phyloP scores from a whole-genome alignment of 1,140 invertebrate genomes.

The Dendrolimus punctatus region DNA sequence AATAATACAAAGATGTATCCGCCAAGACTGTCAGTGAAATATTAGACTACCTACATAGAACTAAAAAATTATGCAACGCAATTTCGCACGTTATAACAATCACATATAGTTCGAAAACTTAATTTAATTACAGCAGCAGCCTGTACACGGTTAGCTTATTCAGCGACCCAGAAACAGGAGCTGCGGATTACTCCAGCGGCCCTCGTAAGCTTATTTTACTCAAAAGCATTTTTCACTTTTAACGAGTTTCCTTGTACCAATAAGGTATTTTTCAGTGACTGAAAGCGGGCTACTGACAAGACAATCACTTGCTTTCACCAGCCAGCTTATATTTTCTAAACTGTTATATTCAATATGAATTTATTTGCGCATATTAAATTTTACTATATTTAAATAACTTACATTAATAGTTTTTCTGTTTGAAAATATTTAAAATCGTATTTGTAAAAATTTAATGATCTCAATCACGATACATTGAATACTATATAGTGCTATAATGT shows the following conservation, averaged over 20 bases:
- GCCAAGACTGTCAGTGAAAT: conserved; percentile 31
- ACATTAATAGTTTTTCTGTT: no score
- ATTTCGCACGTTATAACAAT: neutral
- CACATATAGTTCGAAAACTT: neutral
- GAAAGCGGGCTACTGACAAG: no score
- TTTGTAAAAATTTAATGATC: no score
- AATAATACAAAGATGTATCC: conserved; percentile 1
- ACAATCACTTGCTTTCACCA: no score
- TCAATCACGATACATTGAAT: no score
- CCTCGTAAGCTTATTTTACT: conserved; percentile 34
- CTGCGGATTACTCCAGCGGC: conserved; percentile 48
- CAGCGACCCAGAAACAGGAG: conserved; percentile 50
- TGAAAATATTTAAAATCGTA: no score
- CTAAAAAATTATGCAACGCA: neutral
- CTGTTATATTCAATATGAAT: no score
- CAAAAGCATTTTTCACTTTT: conserved; percentile 20
- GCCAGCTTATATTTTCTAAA: no score
- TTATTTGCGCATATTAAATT: no score
- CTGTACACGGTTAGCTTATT: conserved; percentile 57
- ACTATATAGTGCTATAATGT: no score
- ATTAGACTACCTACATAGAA: conserved; percentile 30
- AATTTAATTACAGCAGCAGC: conserved; percentile 24
- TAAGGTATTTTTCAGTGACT: neutral
- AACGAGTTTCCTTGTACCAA: conserved; percentile 1
- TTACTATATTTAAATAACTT: no score